A percentile compares a stretch with the other conserved stretches of the same genome.
Conservation (phyloP, 2,888 invertebrate genomes). For the Drosophila suboccidentalis region DNA sequence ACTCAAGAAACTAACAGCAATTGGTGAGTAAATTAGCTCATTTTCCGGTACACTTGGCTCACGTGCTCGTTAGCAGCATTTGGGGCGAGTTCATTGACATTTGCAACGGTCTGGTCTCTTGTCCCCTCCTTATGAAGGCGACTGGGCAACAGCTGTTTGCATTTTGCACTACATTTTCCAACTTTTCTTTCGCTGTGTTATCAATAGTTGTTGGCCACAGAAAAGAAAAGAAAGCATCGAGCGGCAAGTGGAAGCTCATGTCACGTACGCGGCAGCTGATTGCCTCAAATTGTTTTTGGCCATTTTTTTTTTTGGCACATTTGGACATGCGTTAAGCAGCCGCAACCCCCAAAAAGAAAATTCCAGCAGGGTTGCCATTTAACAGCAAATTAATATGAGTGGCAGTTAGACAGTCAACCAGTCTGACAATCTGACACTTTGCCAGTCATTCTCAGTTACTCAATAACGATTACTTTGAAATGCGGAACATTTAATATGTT, state of each 20-base stretch:
- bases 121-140: constrained; percentile 31
- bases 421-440: constrained; percentile 25
- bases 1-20: constrained; percentile 39
- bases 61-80: constrained; percentile 71
- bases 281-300: constrained; percentile 77
- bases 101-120: constrained; percentile 36
- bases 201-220: constrained; percentile 52
- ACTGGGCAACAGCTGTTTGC: constrained; percentile 70
- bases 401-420: constrained; percentile 14
- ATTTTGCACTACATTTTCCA: constrained; percentile 56
- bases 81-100: constrained; percentile 63
- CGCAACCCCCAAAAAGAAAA: constrained; percentile 40
- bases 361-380: constrained; percentile 49
- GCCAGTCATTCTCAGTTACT: constrained; percentile 38
- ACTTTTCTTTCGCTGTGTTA: constrained; percentile 29
- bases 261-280: constrained; percentile 71
- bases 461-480: not conserved
- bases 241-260: no score
- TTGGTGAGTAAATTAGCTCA: constrained; percentile 83
- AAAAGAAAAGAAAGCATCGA: not conserved
- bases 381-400: constrained; percentile 65
- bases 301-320: constrained; percentile 60
- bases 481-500: not conserved
- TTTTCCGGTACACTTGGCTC: constrained; percentile 82
- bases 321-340: constrained; percentile 49